phyloP scores from a whole-genome alignment of 2,888 invertebrate species.

The Cheilosia soror region DNA sequence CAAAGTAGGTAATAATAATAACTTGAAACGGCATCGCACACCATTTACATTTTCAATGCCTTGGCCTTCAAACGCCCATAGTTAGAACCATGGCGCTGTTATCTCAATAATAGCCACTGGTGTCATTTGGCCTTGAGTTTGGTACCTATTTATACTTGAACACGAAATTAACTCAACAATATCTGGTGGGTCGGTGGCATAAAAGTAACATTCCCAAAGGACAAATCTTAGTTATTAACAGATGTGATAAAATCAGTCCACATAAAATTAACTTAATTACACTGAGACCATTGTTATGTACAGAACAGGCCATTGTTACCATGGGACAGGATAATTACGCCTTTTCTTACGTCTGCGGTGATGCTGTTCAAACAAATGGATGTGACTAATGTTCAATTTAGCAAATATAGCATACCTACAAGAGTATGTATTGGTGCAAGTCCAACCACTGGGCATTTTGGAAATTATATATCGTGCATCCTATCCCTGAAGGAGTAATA shows the following conservation, averaged over 20 bases:
- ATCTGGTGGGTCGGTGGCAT: background rate
- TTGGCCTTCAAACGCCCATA: background rate
- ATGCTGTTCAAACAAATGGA: conserved; percentile 1
- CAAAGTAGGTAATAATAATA: background rate
- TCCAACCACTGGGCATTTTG: background rate
- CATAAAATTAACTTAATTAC: conserved; percentile 11
- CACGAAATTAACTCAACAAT: background rate
- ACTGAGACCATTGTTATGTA: background rate
- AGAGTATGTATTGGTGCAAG: background rate
- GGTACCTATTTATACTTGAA: background rate
- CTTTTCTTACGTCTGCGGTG: background rate
- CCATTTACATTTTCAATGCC: background rate
- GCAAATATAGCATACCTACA: background rate
- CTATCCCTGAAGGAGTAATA: background rate
- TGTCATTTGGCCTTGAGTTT: background rate
- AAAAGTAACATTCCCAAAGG: background rate
- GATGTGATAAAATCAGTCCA: conserved; percentile 5
- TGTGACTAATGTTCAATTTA: background rate
- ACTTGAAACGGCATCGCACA: background rate
- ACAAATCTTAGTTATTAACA: conserved; percentile 7
- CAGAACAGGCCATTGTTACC: background rate
- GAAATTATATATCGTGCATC: background rate
- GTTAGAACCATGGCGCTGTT: background rate
- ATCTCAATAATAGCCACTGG: background rate
- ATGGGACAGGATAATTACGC: background rate